Evolutionary conservation across 2,888 invertebrate species (phyloP).

Genomic region (Aleiodes alternator): DNA sequence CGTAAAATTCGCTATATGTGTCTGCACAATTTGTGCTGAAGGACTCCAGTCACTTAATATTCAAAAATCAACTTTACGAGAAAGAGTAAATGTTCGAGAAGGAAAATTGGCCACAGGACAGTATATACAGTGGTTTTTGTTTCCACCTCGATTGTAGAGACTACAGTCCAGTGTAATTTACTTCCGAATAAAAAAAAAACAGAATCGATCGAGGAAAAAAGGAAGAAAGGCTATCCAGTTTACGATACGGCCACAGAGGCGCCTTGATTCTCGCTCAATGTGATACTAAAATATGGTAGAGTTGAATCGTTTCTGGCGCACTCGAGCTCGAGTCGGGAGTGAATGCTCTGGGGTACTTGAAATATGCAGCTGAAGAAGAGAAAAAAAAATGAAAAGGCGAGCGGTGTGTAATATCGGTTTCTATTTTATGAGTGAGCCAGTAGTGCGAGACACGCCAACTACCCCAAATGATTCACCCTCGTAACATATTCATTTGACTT

Average conservation of each 20-base stretch:
- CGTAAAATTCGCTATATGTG: constrained; percentile 15
- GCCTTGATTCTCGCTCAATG: constrained; percentile 58
- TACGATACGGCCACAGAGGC: constrained; percentile 57
- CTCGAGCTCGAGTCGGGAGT: constrained; percentile 3
- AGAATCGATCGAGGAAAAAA: constrained; percentile 1
- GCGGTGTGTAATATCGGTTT: constrained; percentile 35
- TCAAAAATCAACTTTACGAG: constrained; percentile 27
- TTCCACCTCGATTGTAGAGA: neutral
- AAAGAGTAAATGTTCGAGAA: neutral
- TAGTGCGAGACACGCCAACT: constrained; percentile 25
- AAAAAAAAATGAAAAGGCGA: constrained; percentile 27
- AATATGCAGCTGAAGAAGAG: constrained; percentile 39
- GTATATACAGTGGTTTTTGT: neutral
- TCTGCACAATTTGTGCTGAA: constrained; percentile 7
- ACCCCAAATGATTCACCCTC: constrained; percentile 23
- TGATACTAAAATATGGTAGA: constrained; percentile 56
- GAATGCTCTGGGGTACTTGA: constrained; percentile 47
- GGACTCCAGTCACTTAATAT: constrained; percentile 19
- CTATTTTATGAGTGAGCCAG: constrained; percentile 40
- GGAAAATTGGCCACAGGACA: constrained; percentile 12
- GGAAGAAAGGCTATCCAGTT: constrained; percentile 53
- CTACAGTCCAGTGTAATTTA: constrained; percentile 12
- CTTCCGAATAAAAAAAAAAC: neutral
- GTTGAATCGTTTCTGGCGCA: constrained; percentile 54
- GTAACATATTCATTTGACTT: constrained; percentile 20